Evolutionary conservation across 1,140 invertebrate genomes (phyloP).

Genomic region (Trachelipus rathkii): DNA sequence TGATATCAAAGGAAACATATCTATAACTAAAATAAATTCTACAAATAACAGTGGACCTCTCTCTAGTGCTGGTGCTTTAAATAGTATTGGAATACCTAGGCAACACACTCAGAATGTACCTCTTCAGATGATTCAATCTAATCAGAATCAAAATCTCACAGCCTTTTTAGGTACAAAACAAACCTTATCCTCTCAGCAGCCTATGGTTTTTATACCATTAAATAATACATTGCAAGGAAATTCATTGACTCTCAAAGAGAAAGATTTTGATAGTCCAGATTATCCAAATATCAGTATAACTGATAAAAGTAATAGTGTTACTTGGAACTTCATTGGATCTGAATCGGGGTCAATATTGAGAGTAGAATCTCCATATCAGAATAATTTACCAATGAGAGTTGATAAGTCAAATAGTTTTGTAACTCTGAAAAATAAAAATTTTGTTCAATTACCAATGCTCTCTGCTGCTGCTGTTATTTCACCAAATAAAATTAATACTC

Average conservation of each 20-base stretch:
- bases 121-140: too few species aligned
- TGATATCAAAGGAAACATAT: background rate
- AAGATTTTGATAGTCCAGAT: background rate
- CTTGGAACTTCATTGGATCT: background rate
- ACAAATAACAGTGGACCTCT: too few species aligned
- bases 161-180: too few species aligned
- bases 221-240: background rate
- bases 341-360: background rate
- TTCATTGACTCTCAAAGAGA: background rate
- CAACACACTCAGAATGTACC: too few species aligned
- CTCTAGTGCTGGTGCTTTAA: too few species aligned
- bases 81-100: too few species aligned
- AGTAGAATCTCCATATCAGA: background rate
- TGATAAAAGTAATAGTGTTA: slow-evolving; percentile 2
- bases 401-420: background rate
- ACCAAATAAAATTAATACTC: too few species aligned
- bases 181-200: background rate
- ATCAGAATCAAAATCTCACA: too few species aligned
- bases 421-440: background rate
- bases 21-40: background rate
- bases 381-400: background rate
- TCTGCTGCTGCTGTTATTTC: too few species aligned
- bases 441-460: too few species aligned
- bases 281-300: slow-evolving; percentile 8
- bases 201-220: background rate